Evolutionary conservation across 1,140 invertebrate genomes (phyloP).

Genomic region (Helicoverpa zea): DNA sequence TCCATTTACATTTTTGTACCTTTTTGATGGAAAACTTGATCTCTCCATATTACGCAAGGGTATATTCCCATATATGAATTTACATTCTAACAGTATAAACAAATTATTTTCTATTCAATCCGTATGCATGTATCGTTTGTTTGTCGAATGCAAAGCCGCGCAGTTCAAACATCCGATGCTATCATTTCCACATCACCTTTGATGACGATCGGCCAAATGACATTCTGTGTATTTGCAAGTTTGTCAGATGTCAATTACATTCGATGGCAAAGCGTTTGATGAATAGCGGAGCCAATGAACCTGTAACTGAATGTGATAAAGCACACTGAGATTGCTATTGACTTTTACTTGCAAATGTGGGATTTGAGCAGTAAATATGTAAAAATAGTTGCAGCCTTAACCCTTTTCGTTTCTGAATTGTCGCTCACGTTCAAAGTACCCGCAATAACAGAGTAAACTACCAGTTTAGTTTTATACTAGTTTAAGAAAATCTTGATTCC

Average conservation of each 20-base stretch:
- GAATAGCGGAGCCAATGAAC: conserved; percentile 8
- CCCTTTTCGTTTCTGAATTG: too few species aligned
- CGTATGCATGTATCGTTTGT: background rate
- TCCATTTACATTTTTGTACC: conserved; percentile 66
- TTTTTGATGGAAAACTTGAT: conserved; percentile 58
- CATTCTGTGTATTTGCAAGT: conserved; percentile 18
- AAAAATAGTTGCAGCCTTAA: too few species aligned
- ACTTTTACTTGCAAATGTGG: background rate
- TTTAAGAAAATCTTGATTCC: too few species aligned
- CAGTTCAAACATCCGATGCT: conserved; percentile 17
- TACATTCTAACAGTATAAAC: background rate
- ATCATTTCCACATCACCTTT: conserved; percentile 30
- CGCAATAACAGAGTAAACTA: too few species aligned
- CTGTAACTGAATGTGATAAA: background rate
- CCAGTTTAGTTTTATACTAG: too few species aligned
- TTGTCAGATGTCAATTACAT: conserved; percentile 21
- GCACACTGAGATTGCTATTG: conserved; percentile 7
- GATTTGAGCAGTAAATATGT: too few species aligned
- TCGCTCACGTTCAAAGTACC: too few species aligned
- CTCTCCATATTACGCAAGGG: conserved; percentile 39
- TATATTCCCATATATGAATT: conserved; percentile 18
- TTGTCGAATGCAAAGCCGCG: background rate
- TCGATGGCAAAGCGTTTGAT: conserved; percentile 6
- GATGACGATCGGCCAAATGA: conserved; percentile 20
- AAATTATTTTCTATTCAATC: background rate